Base-by-base conservation (phyloP, 1,140 invertebrate species). In the Drosophila santomea region DNA sequence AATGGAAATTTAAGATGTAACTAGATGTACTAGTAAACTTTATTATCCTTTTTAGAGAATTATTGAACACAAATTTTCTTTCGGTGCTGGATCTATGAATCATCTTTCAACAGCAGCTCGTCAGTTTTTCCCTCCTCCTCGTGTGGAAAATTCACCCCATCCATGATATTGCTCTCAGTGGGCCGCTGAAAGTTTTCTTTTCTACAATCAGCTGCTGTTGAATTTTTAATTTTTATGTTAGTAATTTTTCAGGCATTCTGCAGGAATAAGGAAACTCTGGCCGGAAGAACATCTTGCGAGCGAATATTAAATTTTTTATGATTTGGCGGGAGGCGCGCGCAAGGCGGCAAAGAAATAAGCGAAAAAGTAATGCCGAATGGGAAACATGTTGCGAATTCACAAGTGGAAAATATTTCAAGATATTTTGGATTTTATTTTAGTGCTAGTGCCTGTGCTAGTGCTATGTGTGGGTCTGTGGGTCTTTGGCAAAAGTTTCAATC, bases 201-300 rank as follows among this genome's bases (percentile, higher is more conserved):
- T 56, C 56, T 69, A 78, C 83, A 88, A 86, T 86, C 83, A 88
- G 80, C 84, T 89, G 80, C 84, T 89, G 84, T 78, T 89, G 85
- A 89, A 89, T 90, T 89, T 89, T 89, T 89, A 89, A 89, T 89
- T 89, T 89, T 89, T 89, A 89, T 89, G 84, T 84, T 89, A 80
- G 84, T 84, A 89, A 89, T 89, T 89, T 89, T 82, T 89, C 77
- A 78, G 60, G 74, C 85, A 89, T 88, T 88, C 60, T 44, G 67
- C 35, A 39, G 78, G 59, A 51, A 61, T 64, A 60, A 50, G 73
- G 68, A 84, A 84, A 67, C 77, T 64, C 48, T 48, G 67, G 41
- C 58, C 69, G 55, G 57, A 77, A 59, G 62, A 90, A 90, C 84
- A 89, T 89, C 85, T 89, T 89, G 85, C 82, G 68, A 58, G 80